Percentiles rank a stretch among this genome's conserved stretches.
Evolutionary conservation across 2,797 vertebrate genomes (phyloP).

Genomic region (Pelodytes ibericus): DNA sequence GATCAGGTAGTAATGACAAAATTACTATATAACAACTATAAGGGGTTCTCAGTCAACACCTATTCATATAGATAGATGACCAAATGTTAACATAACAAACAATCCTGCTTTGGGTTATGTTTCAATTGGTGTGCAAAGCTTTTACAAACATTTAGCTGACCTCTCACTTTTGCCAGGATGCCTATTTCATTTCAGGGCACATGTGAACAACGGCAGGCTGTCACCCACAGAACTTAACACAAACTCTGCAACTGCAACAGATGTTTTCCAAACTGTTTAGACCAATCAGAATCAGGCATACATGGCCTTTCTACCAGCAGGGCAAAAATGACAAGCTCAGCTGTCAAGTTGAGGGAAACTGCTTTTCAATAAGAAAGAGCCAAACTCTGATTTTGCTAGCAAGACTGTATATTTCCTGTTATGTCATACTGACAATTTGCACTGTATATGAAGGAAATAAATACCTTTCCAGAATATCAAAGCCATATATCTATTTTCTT

Average conservation of each 20-base stretch:
- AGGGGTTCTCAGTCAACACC: too few species aligned
- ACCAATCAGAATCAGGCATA: conserved; percentile 57
- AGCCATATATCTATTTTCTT: too few species aligned
- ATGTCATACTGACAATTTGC: not conserved
- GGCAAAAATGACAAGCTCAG: conserved; percentile 44
- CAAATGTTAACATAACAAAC: not conserved
- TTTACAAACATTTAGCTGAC: conserved; percentile 27
- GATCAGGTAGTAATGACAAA: too few species aligned
- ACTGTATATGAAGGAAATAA: not conserved
- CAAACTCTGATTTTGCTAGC: conserved; percentile 15
- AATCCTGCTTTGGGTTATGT: conserved; percentile 1
- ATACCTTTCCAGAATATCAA: too few species aligned
- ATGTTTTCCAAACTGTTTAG: conserved; percentile 61
- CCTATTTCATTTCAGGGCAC: conserved; percentile 53
- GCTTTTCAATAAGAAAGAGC: conserved; percentile 29
- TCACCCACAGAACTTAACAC: conserved; percentile 52
- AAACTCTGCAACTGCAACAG: conserved; percentile 57
- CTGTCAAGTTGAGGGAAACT: conserved; percentile 37
- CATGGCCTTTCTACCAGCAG: conserved; percentile 44
- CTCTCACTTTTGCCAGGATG: conserved; percentile 25
- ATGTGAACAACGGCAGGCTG: conserved; percentile 61
- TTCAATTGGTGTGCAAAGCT: conserved; percentile 4
- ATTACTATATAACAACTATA: too few species aligned
- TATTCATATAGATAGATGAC: not conserved
- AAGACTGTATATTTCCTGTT: conserved; percentile 12